Base-by-base conservation (phyloP, 1,140 invertebrate genomes). In the Macrostomum lignano region DNA sequence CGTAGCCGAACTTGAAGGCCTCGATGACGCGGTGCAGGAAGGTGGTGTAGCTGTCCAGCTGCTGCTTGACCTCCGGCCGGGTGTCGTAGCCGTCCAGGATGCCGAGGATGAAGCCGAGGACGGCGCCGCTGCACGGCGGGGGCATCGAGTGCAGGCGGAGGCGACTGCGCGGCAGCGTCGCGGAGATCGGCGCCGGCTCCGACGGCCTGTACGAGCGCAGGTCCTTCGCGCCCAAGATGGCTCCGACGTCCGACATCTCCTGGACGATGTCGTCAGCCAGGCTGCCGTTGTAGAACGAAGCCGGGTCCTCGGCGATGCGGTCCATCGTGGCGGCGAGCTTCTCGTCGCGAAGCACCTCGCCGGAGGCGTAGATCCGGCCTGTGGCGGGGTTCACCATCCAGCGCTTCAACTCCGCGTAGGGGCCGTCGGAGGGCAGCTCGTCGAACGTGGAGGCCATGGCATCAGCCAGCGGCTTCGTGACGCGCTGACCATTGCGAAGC, bases 1-100 rank as follows among this genome's bases (percentile, higher is more conserved):
- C 79, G 48, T 73, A 93, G 0, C 74, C 75, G 54, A 74, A 79
- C 51, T 96, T 96, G 40, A 79, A 72, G 0, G 78, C 67, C 53
- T 96, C 86, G 10, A 72, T 62, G 19, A 88, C 73, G 37, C 74
- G 66, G 47, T 88, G 79, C 49, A 73, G 71, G 1, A 73, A 78
- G n/a, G n/a, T n/a, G n/a, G n/a, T n/a, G n/a, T n/a, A n/a, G n/a
- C n/a, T n/a, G n/a, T n/a, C n/a, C n/a, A n/a, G n/a, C n/a, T n/a
- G n/a, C n/a, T n/a, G n/a, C n/a, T n/a, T n/a, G n/a, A n/a, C n/a
- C n/a, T n/a, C n/a, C n/a, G n/a, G n/a, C n/a, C n/a, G n/a, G n/a
- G n/a, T n/a, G n/a, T n/a, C n/a, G n/a, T n/a, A n/a, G n/a, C n/a
- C n/a, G n/a, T n/a, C 68, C 17, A 93, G 58, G 28, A 86, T 67